A percentile compares a stretch with the other conserved stretches of the same genome.
phyloP scores from a whole-genome alignment of 2,888 invertebrate genomes.

The Alviniconcha strummeri region DNA sequence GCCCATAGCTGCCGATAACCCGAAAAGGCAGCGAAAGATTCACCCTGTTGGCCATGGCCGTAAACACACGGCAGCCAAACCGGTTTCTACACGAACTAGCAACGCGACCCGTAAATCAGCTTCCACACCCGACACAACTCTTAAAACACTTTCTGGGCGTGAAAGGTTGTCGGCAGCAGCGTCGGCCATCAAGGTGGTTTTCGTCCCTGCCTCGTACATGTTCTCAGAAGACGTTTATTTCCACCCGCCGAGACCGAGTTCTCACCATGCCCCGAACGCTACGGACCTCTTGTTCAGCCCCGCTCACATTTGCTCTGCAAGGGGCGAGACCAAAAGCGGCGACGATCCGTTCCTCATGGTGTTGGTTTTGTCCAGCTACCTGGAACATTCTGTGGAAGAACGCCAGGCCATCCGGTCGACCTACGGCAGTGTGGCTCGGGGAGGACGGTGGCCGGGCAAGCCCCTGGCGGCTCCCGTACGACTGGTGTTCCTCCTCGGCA shows the following conservation, averaged over 20 bases:
- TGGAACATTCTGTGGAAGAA: neutral
- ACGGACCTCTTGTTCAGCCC: neutral
- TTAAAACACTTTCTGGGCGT: neutral
- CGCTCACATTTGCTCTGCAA: neutral
- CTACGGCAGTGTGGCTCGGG: constrained; percentile 24
- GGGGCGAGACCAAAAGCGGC: neutral
- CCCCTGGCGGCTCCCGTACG: constrained; percentile 3
- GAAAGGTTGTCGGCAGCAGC: constrained; percentile 1
- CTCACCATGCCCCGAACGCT: neutral
- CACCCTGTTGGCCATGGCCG: neutral
- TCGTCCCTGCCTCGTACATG: neutral
- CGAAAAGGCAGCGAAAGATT: neutral
- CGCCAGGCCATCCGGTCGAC: constrained; percentile 21
- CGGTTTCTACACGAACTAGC: no score
- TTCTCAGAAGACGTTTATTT: constrained; percentile 3
- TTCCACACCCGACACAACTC: neutral
- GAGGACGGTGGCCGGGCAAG: constrained; percentile 20
- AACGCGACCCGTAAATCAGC: neutral
- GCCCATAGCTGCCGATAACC: no score
- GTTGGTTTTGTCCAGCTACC: constrained; percentile 29
- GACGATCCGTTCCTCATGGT: constrained; percentile 12
- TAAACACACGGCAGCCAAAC: neutral
- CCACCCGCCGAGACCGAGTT: neutral
- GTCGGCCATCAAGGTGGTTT: neutral
- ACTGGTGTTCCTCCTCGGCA: constrained; percentile 28